Evolutionary conservation across 2,113 vertebrate genomes (phyloP), one percentile per base, ranked within the genome.

Genomic region (Microtus montanus): DNA sequence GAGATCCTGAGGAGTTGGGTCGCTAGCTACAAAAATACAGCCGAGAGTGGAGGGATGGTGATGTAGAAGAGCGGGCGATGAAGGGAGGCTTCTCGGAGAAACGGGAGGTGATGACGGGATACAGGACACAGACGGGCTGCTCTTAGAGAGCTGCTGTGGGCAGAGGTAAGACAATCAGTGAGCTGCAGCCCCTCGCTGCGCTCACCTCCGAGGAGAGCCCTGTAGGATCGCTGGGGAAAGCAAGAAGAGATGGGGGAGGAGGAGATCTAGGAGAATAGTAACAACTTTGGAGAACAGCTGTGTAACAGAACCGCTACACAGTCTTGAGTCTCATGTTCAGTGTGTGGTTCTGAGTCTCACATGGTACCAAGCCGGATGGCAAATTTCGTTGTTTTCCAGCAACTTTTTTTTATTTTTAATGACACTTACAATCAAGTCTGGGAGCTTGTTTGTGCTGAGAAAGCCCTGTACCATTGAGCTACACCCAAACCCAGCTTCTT

Each of bases 341-440:
- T 47, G 20, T 61, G 33, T 38, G 28, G 54, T 75, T 14, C n/a
- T 87, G 71, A 89, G 68, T 90, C 96, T 86, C 87, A 93, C 92
- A 82, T 77, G 66, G 84, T 87, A 77, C 38, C 26, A n/a, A 1
- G 7, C 19, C 3, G 33, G 33, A 14, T 68, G 44, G 44, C 30
- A 49, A 86, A 47, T 33, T 47, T 33, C 47, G 13, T 70, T 38
- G 35, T 22, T 73, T 71, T 19, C 49, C 35, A 20, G 33, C 4
- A 41, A 58, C 44, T 44, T 64, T 64, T 64, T 28, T 71, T 28
- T n/a, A n/a, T n/a, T 49, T 8, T 38, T 24, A 54, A 26, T 58
- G 49, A 19, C 35, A 66, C 26, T 41, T 54, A 11, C 10, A 12
- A 61, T 13, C 79, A 82, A 26, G 26, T 44, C 64, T 64, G 28